Evolutionary conservation across 2,797 vertebrate genomes (phyloP).

Genomic region (Pagetopsis macropterus): DNA sequence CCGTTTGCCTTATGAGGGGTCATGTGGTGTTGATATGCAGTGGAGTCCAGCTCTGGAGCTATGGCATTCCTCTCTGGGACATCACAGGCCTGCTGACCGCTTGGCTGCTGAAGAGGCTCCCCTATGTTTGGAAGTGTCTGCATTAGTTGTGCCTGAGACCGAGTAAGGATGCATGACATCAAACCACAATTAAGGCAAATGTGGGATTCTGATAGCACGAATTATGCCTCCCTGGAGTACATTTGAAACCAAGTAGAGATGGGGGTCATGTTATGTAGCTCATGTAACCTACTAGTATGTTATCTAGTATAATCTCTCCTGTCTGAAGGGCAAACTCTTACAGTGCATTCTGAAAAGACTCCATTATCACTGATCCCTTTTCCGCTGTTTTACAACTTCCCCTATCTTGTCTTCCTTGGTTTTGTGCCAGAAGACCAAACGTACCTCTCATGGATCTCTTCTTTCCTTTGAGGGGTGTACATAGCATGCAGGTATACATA

Average conservation of each 20-base stretch:
- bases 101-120: conserved; percentile 28
- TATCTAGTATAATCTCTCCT: conserved; percentile 18
- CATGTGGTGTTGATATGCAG: conserved; percentile 68
- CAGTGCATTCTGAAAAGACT: neutral
- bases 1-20: conserved; percentile 31
- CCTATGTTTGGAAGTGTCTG: conserved; percentile 54
- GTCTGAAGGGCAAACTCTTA: conserved; percentile 32
- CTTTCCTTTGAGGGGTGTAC: neutral
- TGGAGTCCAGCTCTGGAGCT: conserved; percentile 29
- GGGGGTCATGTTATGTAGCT: conserved; percentile 11
- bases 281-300: conserved; percentile 3
- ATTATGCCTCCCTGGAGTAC: neutral
- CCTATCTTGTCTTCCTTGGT: conserved; percentile 8
- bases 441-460: neutral
- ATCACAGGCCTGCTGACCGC: conserved; percentile 52
- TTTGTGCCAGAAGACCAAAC: conserved; percentile 3
- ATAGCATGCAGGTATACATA: conserved; percentile 26
- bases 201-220: neutral
- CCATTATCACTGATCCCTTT: neutral
- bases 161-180: conserved; percentile 22
- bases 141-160: conserved; percentile 6
- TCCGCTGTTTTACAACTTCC: neutral
- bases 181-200: neutral
- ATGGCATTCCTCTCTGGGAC: conserved; percentile 57
- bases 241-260: neutral